phyloP scores from a whole-genome alignment of 2,113 vertebrate genomes.

The Acrocephalus kingi region DNA sequence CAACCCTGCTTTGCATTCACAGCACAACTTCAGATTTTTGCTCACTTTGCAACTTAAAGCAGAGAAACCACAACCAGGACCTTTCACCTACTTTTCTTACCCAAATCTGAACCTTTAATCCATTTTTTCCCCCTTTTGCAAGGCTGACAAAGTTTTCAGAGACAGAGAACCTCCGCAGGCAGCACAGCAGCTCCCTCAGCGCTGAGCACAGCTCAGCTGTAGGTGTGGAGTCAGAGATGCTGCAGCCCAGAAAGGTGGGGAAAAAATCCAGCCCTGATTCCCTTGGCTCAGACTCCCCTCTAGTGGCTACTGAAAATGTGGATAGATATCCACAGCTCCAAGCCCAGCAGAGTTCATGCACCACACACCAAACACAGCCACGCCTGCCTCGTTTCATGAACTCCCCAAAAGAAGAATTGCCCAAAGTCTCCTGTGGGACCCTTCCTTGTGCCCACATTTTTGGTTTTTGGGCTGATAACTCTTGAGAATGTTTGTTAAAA shows the following conservation, averaged over 20 bases:
- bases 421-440: background rate
- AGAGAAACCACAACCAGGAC: background rate
- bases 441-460: too few species aligned
- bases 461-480: too few species aligned
- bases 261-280: background rate
- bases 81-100: background rate
- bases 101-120: background rate
- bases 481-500: too few species aligned
- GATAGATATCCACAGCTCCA: background rate
- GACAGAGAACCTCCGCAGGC: background rate
- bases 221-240: background rate
- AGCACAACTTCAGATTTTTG: background rate
- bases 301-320: background rate
- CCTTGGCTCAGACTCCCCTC: slow-evolving; percentile 37
- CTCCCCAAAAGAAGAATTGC: background rate
- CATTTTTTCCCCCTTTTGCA: background rate
- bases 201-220: background rate
- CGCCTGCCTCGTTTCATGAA: background rate
- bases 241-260: background rate
- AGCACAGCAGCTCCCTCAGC: background rate
- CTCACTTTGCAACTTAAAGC: background rate
- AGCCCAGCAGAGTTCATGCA: accelerated
- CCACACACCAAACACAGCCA: background rate
- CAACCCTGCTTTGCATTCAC: background rate
- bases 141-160: background rate